Percentiles rank a stretch among this genome's conserved stretches.
Evolutionary conservation across 2,888 invertebrate species (phyloP).

Genomic region (Melanophora roralis): DNA sequence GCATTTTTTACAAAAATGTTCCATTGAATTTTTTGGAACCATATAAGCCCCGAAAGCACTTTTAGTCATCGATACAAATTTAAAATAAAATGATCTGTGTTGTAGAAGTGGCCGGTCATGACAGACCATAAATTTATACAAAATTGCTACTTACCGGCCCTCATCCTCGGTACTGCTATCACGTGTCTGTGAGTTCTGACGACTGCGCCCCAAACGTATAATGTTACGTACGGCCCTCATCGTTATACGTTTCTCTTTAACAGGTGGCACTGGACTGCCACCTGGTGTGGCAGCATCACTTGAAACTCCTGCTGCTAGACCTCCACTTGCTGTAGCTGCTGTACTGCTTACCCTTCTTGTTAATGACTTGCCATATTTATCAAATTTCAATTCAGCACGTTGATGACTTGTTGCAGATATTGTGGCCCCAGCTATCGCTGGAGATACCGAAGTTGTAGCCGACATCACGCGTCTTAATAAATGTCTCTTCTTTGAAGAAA

Average conservation of each 20-base stretch:
- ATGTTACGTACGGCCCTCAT: constrained; percentile 71
- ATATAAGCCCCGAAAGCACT: too few relatives aligned
- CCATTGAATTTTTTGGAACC: too few relatives aligned
- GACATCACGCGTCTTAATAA: constrained; percentile 69
- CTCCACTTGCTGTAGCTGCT: constrained; percentile 42
- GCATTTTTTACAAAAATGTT: too few relatives aligned
- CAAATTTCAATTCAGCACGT: constrained; percentile 67
- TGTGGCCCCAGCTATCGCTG: constrained; percentile 28
- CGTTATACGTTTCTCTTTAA: constrained; percentile 70
- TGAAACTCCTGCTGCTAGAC: constrained; percentile 22
- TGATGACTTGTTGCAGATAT: constrained; percentile 54
- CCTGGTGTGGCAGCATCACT: constrained; percentile 51
- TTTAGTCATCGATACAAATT: too few relatives aligned
- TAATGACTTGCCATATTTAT: constrained; percentile 69
- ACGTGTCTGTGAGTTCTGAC: constrained; percentile 69
- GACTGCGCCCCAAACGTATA: constrained; percentile 71
- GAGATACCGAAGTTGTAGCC: constrained; percentile 57
- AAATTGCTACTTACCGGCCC: constrained; percentile 70
- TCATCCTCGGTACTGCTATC: constrained; percentile 75
- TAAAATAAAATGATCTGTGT: too few relatives aligned
- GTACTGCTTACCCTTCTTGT: background rate
- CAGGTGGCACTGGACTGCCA: constrained; percentile 58
- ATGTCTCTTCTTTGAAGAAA: constrained; percentile 66
- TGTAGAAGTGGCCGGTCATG: too few relatives aligned
- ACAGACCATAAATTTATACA: too few relatives aligned